Evolutionary conservation across 2,113 vertebrate genomes (phyloP), one percentile per base, ranked within the genome.

Genomic region (Trichomycterus rosablanca): DNA sequence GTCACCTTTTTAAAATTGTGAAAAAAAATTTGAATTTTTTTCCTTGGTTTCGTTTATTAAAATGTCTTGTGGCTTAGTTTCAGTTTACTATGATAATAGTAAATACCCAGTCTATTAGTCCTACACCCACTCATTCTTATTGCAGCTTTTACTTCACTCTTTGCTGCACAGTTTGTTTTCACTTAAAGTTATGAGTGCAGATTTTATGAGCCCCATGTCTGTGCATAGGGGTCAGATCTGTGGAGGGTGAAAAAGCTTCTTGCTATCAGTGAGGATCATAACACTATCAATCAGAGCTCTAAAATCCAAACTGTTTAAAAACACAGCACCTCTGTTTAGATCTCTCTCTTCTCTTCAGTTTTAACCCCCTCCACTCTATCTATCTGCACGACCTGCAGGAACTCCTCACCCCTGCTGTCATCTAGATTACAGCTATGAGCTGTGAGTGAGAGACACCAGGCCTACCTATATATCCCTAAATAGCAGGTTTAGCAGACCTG

Each of bases 241-340:
- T 10, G 12, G 18, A 44, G 60, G 20, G n/a, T 35, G 7, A 37
- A 37, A 64, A 52, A 28, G 3, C 3, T 5, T 46, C 60, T 39
- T 9, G 44, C 34, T 65, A 61, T 62, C 66, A 61, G 24, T 16
- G 44, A 37, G 20, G 45, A 51, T 68, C 42, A 62, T 56, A 60
- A 70, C 56, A 70, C 46, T 54, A 73, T 73, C 45, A 69, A 70
- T 73, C 67, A 73, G 58, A 52, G 63, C 39, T 40, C 37, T 58
- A 37, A 73, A 70, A 73, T 42, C 54, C 51, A 69, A 73, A 73
- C 71, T 69, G 56, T 59, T 40, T 46, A 62, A 65, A 66, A 66
- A 66, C 50, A 66, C 42, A 55, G 35, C 46, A 69, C 58, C 39
- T 52, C 62, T 73, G 65, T 73, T 70, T 69, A 69, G 63, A 70